Evolutionary conservation across 2,113 vertebrate genomes (phyloP).

Genomic region (Geothlypis trichas): DNA sequence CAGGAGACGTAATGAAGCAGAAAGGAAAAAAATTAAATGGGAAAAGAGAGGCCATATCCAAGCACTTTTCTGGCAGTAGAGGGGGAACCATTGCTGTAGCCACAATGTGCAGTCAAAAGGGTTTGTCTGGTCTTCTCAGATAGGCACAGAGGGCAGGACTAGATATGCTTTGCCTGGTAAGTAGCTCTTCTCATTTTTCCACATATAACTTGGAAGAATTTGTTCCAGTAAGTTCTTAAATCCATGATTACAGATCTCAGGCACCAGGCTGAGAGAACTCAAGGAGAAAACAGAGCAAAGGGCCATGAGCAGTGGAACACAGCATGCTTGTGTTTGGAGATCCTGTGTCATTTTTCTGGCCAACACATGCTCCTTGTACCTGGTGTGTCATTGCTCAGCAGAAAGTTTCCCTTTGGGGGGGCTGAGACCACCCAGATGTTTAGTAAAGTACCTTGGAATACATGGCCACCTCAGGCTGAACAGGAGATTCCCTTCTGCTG

Average conservation of each 20-base stretch:
- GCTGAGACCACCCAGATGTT: slow-evolving; percentile 54
- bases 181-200: background rate
- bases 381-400: background rate
- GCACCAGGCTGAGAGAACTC: background rate
- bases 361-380: background rate
- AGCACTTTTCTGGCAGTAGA: background rate
- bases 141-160: background rate
- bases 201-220: background rate
- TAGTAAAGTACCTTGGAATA: background rate
- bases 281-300: background rate
- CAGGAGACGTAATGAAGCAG: background rate
- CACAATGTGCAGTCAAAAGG: background rate
- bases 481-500: background rate
- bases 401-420: slow-evolving; percentile 20
- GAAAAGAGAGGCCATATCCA: background rate
- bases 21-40: background rate
- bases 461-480: background rate
- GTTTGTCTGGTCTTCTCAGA: background rate
- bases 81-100: background rate
- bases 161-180: background rate
- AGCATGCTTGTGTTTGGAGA: background rate
- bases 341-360: background rate
- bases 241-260: background rate
- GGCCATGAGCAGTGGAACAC: background rate
- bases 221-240: background rate